phyloP scores from a whole-genome alignment of 2,113 vertebrate species.

The Rynchops niger region DNA sequence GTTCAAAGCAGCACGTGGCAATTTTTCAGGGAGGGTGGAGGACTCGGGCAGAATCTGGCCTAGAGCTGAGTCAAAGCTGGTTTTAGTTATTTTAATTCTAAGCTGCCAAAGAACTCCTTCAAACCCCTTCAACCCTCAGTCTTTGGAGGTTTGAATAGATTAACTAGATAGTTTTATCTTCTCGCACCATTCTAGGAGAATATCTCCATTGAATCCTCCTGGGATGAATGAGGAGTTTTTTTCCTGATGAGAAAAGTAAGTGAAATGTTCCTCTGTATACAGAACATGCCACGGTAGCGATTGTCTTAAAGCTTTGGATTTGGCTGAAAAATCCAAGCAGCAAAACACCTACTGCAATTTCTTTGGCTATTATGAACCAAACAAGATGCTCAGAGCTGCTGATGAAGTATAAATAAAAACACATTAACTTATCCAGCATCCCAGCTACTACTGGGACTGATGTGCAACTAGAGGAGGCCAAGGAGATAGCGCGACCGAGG shows the following conservation, averaged over 20 bases:
- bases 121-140: neutral
- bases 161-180: neutral
- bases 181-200: neutral
- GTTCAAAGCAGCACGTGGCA: neutral
- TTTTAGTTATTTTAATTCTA: neutral
- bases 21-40: neutral
- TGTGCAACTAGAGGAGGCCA: neutral
- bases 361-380: neutral
- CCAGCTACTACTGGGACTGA: neutral
- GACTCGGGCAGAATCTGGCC: fast-evolving
- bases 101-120: neutral
- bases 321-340: neutral
- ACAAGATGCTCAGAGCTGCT: constrained; percentile 27
- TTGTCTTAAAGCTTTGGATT: neutral
- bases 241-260: neutral
- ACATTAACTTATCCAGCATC: neutral
- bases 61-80: neutral
- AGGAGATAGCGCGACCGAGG: neutral
- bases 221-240: neutral
- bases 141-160: neutral
- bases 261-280: neutral
- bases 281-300: fast-evolving
- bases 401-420: constrained; percentile 44
- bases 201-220: neutral
- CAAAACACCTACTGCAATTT: neutral